A percentile compares a stretch with the other conserved stretches of the same genome.
Evolutionary conservation across 2,797 vertebrate genomes (phyloP).

Genomic region (Triplophysa bombifrons): DNA sequence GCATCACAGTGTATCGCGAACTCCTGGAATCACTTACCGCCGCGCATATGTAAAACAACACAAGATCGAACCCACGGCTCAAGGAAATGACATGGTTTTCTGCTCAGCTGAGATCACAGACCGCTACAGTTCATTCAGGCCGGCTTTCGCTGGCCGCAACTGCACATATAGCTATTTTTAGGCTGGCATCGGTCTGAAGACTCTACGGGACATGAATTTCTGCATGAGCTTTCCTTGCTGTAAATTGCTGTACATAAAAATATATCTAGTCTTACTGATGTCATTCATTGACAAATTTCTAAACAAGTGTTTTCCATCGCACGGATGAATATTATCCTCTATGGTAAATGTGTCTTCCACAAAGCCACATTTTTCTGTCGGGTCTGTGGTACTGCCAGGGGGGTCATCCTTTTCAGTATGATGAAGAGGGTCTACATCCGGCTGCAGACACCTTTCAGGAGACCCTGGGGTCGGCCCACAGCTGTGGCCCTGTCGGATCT

Average conservation of each 20-base stretch:
- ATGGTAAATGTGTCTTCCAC: slow-evolving; percentile 29
- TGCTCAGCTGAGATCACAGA: slow-evolving; percentile 57
- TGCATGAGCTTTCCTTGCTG: background rate
- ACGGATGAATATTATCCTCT: slow-evolving; percentile 14
- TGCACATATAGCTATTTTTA: slow-evolving; percentile 21
- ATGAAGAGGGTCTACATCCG: slow-evolving; percentile 43
- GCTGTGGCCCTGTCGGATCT: slow-evolving; percentile 57
- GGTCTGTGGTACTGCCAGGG: background rate
- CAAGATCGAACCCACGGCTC: slow-evolving; percentile 68
- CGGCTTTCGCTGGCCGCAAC: slow-evolving; percentile 34
- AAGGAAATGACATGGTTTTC: slow-evolving; percentile 64
- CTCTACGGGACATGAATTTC: background rate
- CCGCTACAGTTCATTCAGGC: slow-evolving; percentile 45
- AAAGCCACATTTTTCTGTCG: slow-evolving; percentile 41
- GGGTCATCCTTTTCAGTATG: slow-evolving; percentile 42
- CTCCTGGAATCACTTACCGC: slow-evolving; percentile 53
- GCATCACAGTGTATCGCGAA: slow-evolving; percentile 43
- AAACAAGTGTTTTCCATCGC: background rate
- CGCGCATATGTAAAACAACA: slow-evolving; percentile 62
- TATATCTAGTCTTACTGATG: background rate
- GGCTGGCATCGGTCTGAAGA: background rate
- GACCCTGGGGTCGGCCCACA: slow-evolving; percentile 59
- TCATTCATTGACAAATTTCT: background rate
- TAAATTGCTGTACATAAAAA: too few relatives aligned
- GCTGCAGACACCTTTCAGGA: slow-evolving; percentile 51